A percentile compares a stretch with the other conserved stretches of the same genome.
These are phyloP conservation scores for Drosophila hamatofila DNA, from an alignment of 2,888 invertebrate genomes.

Conservation along the genomic window DNA sequence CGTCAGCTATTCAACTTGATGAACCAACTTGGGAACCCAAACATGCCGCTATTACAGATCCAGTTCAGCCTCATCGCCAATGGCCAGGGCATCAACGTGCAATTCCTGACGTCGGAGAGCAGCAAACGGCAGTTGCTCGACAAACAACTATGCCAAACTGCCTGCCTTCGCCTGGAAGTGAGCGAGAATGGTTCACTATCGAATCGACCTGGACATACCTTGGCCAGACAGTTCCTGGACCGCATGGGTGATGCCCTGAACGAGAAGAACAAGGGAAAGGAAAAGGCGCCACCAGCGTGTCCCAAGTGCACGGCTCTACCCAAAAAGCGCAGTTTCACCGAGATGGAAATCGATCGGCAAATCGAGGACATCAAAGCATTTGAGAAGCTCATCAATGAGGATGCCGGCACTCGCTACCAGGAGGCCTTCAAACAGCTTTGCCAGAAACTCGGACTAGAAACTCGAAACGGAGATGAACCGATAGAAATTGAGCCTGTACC, in stretches of 20 bases:
- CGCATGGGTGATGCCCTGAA: constrained; percentile 41
- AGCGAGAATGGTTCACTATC: not conserved
- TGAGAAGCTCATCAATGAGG: constrained; percentile 32
- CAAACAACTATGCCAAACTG: constrained; percentile 28
- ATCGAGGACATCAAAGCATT: constrained; percentile 62
- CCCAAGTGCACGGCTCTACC: constrained; percentile 42
- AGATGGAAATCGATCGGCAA: constrained; percentile 66
- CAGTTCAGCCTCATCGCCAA: constrained; percentile 41
- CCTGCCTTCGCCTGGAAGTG: constrained; percentile 26
- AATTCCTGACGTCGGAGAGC: constrained; percentile 34
- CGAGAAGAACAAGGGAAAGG: constrained; percentile 24
- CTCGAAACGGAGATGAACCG: constrained; percentile 15
- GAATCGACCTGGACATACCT: not conserved
- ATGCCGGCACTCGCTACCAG: constrained; percentile 40
- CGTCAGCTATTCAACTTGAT: constrained; percentile 56
- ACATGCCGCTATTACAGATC: constrained; percentile 42
- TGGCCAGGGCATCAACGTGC: constrained; percentile 54
- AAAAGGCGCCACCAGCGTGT: constrained; percentile 24
- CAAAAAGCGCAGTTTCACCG: constrained; percentile 44
- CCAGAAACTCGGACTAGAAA: constrained; percentile 51
- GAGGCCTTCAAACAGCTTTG: constrained; percentile 67
- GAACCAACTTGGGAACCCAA: constrained; percentile 49
- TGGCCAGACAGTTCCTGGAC: constrained; percentile 37
- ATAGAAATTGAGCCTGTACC: not conserved
- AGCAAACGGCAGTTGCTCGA: constrained; percentile 8